A percentile compares a stretch with the other conserved stretches of the same genome.
These are phyloP conservation scores for Corydoras sp. DNA, from an alignment of 2,113 vertebrate genomes.

Conservation along the genomic window DNA sequence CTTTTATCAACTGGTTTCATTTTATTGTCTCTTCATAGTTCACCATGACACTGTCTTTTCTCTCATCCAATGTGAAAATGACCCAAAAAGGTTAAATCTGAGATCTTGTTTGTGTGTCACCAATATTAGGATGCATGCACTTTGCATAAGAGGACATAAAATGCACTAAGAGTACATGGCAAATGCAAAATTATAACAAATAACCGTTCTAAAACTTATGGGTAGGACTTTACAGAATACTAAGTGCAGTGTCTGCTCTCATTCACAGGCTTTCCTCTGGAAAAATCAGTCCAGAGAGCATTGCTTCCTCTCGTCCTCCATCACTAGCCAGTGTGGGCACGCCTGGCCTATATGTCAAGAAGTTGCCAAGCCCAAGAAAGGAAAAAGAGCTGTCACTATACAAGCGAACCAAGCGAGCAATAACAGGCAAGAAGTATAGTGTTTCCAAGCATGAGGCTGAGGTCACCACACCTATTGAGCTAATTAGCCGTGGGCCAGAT, in stretches of 20 bases:
- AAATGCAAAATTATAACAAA: neutral
- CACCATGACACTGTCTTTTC: constrained; percentile 29
- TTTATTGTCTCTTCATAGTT: constrained; percentile 32
- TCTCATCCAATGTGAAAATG: constrained; percentile 24
- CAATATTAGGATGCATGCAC: neutral
- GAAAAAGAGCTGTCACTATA: constrained; percentile 94
- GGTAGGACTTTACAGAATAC: neutral
- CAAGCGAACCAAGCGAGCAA: constrained; percentile 97
- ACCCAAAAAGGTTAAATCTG: constrained; percentile 2
- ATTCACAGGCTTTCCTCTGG: constrained; percentile 86
- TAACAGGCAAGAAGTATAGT: constrained; percentile 96
- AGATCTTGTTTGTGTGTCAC: constrained; percentile 11
- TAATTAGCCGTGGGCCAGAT: constrained; percentile 92
- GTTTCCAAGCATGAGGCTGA: constrained; percentile 94
- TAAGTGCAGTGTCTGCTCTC: constrained; percentile 45
- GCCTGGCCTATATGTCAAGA: constrained; percentile 80
- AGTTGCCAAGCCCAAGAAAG: constrained; percentile 83
- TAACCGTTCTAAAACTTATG: neutral
- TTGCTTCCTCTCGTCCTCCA: constrained; percentile 82
- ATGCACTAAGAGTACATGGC: too few relatives aligned
- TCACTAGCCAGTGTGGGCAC: constrained; percentile 88
- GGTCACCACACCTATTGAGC: constrained; percentile 90
- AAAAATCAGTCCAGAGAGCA: constrained; percentile 97
- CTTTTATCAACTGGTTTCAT: constrained; percentile 35
- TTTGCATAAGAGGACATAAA: too few relatives aligned